Conservation (phyloP, 2,888 invertebrate genomes). For the Clistopyga incitator region DNA sequence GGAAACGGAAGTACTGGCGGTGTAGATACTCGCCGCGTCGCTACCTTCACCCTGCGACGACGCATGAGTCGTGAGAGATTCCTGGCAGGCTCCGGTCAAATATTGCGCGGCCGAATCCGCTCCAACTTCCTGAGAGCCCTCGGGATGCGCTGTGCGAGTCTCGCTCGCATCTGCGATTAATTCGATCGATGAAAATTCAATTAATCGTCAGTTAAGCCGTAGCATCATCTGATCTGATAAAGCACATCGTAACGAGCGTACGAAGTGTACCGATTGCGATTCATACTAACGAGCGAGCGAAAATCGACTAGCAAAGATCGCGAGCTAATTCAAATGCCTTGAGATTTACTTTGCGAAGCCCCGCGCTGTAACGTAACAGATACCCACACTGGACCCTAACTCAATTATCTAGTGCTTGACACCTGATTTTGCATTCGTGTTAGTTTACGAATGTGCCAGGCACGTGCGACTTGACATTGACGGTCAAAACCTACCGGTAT, state of each 20-base stretch:
- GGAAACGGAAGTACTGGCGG: conserved; percentile 82
- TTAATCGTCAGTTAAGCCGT: background rate
- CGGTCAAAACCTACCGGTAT: conserved; percentile 77
- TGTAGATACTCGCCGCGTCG: conserved; percentile 82
- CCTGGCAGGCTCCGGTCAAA: conserved; percentile 76
- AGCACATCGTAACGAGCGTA: conserved; percentile 30
- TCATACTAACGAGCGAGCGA: conserved; percentile 35
- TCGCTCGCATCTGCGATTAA: conserved; percentile 76
- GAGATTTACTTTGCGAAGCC: conserved; percentile 65
- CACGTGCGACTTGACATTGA: conserved; percentile 66
- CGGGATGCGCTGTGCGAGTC: conserved; percentile 77
- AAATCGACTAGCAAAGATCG: conserved; percentile 23
- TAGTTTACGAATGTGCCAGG: conserved; percentile 41
- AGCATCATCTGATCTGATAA: background rate
- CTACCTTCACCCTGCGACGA: conserved; percentile 79
- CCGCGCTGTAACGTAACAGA: conserved; percentile 69
- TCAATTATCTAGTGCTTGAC: conserved; percentile 66
- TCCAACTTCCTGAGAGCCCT: conserved; percentile 77
- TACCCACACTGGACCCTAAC: conserved; percentile 67
- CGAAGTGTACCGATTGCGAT: conserved; percentile 67
- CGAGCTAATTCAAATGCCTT: conserved; percentile 60
- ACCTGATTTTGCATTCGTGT: conserved; percentile 58
- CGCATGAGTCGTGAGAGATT: conserved; percentile 77
- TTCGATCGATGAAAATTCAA: conserved; percentile 15
- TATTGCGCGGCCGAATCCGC: conserved; percentile 74